Conservation (phyloP, 2,888 invertebrate genomes). For the Drosophila parthenogenetica region DNA sequence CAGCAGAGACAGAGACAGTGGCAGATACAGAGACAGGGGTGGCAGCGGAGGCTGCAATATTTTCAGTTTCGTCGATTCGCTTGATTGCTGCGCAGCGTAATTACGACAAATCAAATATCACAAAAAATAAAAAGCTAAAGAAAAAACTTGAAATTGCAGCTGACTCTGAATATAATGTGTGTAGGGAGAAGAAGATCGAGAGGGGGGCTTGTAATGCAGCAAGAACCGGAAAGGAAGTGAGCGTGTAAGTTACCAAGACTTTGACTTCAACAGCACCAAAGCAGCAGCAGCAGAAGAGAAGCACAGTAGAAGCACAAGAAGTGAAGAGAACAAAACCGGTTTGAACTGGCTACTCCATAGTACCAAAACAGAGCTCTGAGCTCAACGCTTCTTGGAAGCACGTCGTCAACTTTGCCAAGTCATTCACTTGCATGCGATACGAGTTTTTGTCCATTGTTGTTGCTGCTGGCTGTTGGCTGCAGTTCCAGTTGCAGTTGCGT, state of each 20-base stretch:
- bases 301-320: background rate
- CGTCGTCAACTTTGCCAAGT: slow-evolving; percentile 70
- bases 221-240: slow-evolving; percentile 81
- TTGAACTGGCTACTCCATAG: slow-evolving; percentile 38
- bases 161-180: slow-evolving; percentile 48
- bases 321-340: slow-evolving; percentile 52
- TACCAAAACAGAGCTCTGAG: slow-evolving; percentile 14
- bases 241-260: slow-evolving; percentile 78
- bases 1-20: slow-evolving; percentile 7
- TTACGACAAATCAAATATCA: slow-evolving; percentile 68
- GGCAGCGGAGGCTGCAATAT: slow-evolving; percentile 60
- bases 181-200: background rate
- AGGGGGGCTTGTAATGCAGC: slow-evolving; percentile 37
- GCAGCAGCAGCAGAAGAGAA: slow-evolving; percentile 2
- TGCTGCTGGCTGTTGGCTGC: slow-evolving; percentile 20
- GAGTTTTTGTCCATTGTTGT: slow-evolving; percentile 51
- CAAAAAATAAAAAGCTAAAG: slow-evolving; percentile 13
- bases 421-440: slow-evolving; percentile 79
- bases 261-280: slow-evolving; percentile 62
- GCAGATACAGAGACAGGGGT: slow-evolving; percentile 18
- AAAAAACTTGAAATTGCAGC: slow-evolving; percentile 73
- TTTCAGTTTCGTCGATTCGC: slow-evolving; percentile 69
- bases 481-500: slow-evolving; percentile 25
- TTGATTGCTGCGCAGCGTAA: slow-evolving; percentile 71
- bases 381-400: slow-evolving; percentile 73